Evolutionary conservation across 2,113 vertebrate species (phyloP), one percentile per base, ranked within the genome.

Genomic region (Hoplias malabaricus): DNA sequence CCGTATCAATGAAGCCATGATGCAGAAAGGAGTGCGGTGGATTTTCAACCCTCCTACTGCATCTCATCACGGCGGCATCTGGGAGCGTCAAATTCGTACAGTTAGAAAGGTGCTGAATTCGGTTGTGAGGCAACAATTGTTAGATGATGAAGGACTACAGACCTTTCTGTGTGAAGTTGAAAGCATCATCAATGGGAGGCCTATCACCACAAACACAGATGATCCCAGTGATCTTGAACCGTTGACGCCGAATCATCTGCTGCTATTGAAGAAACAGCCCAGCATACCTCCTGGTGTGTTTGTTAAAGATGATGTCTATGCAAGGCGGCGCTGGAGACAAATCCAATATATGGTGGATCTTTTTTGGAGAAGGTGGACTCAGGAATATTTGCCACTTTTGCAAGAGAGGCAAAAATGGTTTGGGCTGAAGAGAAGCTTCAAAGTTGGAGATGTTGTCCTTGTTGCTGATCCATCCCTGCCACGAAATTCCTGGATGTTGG

Each of bases 1-100:
- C 31, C 62, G 2, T 36, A 65, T 34, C 62, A 36, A 65, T 36
- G 62, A 65, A 65, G 31, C 19, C 16, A 65, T 67, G 63, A 63
- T 63, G 59, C 29, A 29, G 12, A 27, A 63, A 63, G 23, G 23
- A 34, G 27, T 63, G 23, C 27, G n/a, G 27, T 62, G 59, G 29
- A 3, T 33, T 2, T 62, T 62, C 11, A 62, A 62, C 23, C 27
- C 59, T 33, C 59, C 59, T 14, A 29, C 59, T 33, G 63, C 16
- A 0, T 40, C 36, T 10, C 63, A 66, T 8, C 62, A 66, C 5
- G 34, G 48, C 2, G 48, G 48, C 7, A 2, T 5, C 16, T 66
- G 62, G 62, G 48, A 50, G 19, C 16, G 33, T 0, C 62, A 40
- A 12, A 66, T 66, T n/a, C 62, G 62, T n/a, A 40, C 62, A 36